phyloP scores from a whole-genome alignment of 2,113 vertebrate genomes.

The Dermatemys mawii region DNA sequence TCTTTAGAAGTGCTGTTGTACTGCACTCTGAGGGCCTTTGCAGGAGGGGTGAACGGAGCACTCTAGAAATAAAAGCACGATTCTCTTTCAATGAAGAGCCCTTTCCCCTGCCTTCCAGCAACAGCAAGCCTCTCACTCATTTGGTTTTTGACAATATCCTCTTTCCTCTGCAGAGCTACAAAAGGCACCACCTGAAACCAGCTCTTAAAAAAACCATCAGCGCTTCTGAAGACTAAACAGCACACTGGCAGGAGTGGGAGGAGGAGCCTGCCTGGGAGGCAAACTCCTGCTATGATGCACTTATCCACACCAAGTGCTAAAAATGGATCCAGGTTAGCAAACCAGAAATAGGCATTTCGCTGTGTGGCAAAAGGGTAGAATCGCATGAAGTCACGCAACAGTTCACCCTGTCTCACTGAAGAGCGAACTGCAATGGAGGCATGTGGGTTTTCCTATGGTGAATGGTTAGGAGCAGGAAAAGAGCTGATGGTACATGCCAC shows the following conservation, averaged over 20 bases:
- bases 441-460: no score
- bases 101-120: background rate
- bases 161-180: background rate
- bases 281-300: background rate
- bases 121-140: background rate
- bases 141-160: slow-evolving; percentile 4
- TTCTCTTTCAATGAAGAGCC: background rate
- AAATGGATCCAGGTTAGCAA: fast-evolving
- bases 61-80: background rate
- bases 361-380: background rate
- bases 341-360: background rate
- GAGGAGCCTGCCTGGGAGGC: background rate
- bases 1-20: fast-evolving
- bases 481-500: background rate
- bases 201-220: slow-evolving; percentile 18
- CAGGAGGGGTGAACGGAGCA: background rate
- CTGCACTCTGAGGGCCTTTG: background rate
- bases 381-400: fast-evolving
- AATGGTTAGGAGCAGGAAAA: background rate
- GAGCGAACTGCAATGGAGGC: fast-evolving
- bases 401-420: background rate
- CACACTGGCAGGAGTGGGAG: background rate
- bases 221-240: slow-evolving; percentile 29
- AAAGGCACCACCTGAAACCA: background rate
- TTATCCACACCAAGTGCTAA: background rate